A percentile compares a stretch with the other conserved stretches of the same genome.
phyloP scores from a whole-genome alignment of 2,113 vertebrate species.

The Rhombomys opimus region DNA sequence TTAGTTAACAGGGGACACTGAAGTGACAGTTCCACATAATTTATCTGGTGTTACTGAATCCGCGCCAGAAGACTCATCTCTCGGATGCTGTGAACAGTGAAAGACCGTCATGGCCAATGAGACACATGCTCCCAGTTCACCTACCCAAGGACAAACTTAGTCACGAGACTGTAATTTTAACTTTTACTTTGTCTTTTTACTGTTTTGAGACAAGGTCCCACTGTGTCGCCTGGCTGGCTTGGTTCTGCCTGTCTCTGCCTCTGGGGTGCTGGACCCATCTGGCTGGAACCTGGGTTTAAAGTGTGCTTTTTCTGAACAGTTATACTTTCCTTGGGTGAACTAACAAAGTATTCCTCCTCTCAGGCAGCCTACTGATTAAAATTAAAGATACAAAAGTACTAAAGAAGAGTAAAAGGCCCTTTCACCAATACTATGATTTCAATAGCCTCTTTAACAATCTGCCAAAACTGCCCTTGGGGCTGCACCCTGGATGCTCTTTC shows the following conservation, averaged over 20 bases:
- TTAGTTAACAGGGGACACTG: not conserved
- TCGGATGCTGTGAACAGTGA: not conserved
- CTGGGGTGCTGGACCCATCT: not conserved
- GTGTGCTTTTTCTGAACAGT: not conserved
- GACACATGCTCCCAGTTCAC: not conserved
- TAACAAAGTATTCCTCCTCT: not conserved
- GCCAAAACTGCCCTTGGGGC: not conserved
- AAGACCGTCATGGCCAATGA: not conserved
- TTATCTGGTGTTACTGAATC: not conserved
- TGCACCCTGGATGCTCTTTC: not conserved
- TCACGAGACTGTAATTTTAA: not conserved
- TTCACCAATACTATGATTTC: not conserved
- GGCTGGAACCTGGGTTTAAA: not conserved
- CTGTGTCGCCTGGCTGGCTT: not conserved
- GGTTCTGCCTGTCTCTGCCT: not conserved
- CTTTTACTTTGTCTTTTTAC: not conserved
- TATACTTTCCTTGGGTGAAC: not conserved
- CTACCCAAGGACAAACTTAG: slow-evolving; percentile 16
- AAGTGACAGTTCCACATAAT: not conserved
- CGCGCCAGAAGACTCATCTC: slow-evolving; percentile 20
- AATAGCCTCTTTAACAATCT: not conserved
- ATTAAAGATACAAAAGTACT: not conserved
- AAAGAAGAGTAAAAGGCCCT: slow-evolving; percentile 7
- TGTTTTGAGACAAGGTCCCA: not conserved
- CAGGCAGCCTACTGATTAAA: not conserved